Base-by-base conservation (phyloP, 64 coral and sea anemone genomes). In the Trachythela sp. region DNA sequence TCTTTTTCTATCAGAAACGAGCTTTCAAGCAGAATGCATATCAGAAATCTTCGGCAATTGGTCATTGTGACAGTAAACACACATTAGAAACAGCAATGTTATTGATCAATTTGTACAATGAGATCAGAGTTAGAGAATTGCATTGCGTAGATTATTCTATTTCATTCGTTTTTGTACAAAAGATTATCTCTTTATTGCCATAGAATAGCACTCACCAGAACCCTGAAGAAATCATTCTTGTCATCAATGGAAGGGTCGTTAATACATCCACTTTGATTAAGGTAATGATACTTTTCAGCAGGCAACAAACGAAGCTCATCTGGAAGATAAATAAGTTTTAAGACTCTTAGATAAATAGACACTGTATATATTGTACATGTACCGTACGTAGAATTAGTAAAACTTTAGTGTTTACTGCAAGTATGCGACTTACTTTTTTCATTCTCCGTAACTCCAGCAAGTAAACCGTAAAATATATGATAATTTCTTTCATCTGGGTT, bases 401-500 rank as follows among this genome's bases (percentile, higher is more conserved):
- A 48, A 15, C 1, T 40, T 14, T 52, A 15, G n/a, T n/a, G n/a
- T n/a, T n/a, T n/a, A n/a, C n/a, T n/a, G n/a, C n/a, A n/a, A n/a
- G n/a, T n/a, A n/a, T n/a, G n/a, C n/a, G n/a, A n/a, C n/a, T 93
- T 93, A 99, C 96, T 94, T 95, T 68, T 99, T 36, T 99, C 93
- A 17, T 92, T 85, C 84, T 99, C 91, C 43, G 96, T 91, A 26
- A 94, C 96, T 31, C 93, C 93, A 64, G 93, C 88, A 84, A 99
- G 86, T 34, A 99, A 86, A 33, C 93, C 85, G 83, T 99, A 99
- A 89, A 99, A 99, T 14, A 99, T 99, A 29, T 99, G 96, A 40
- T 99, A 99, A 56, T 99, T 99, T 59, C 96, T 91, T 89, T 99
- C 96, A 70, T 89, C 96, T 29, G 96, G 96, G 49, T 95, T 99